Evolutionary conservation across 2,113 vertebrate species (phyloP).

Genomic region (Sinosuthora webbiana): DNA sequence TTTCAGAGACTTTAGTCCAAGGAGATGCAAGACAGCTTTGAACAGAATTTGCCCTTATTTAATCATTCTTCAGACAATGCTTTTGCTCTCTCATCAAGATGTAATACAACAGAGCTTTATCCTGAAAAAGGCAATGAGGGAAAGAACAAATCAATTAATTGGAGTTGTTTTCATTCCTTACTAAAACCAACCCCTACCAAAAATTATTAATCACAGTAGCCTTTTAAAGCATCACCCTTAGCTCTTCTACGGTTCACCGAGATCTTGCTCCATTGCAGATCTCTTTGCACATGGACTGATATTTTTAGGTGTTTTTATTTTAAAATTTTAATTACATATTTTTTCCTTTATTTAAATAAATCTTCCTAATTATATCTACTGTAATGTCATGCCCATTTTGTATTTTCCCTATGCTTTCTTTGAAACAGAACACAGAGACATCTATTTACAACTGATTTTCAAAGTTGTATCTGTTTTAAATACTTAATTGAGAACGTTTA

Average conservation of each 20-base stretch:
- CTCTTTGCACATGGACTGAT: background rate
- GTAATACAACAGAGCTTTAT: background rate
- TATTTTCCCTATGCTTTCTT: background rate
- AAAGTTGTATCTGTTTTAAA: background rate
- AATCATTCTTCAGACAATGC: background rate
- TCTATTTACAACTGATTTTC: background rate
- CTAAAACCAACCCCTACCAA: background rate
- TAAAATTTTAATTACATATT: background rate
- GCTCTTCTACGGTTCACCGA: background rate
- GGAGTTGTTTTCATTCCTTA: background rate
- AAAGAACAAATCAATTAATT: background rate
- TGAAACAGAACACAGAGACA: background rate
- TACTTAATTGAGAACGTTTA: background rate
- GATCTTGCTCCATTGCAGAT: background rate
- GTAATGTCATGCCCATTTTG: background rate
- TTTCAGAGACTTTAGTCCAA: background rate
- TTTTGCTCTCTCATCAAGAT: background rate
- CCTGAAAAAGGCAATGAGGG: background rate
- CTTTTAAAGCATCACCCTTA: background rate
- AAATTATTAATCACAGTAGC: background rate
- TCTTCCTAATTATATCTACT: background rate
- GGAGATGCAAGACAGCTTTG: background rate
- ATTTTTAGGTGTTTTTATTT: background rate
- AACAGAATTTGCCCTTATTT: background rate
- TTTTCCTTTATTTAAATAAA: background rate